phyloP scores from a whole-genome alignment of 23 tunicate species.

The Styela clava region DNA sequence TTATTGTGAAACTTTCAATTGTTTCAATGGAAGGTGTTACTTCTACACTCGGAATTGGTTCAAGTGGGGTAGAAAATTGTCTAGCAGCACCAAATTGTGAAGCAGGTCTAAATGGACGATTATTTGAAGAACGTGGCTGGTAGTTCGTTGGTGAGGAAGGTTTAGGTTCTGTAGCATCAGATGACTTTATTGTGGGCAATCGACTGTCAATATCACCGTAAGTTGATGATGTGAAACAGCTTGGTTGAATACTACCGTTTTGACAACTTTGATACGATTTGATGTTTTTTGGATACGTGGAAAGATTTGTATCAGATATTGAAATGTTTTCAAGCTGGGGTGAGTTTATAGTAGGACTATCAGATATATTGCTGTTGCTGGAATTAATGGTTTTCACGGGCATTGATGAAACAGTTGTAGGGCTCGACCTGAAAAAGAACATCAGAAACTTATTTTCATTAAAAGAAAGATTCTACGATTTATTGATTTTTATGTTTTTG shows the following conservation, averaged over 20 bases:
- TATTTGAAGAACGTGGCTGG: not conserved
- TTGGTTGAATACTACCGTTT: not conserved
- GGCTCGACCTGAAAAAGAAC: too few species aligned
- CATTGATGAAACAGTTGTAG: not conserved
- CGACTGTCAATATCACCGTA: conserved; percentile 2
- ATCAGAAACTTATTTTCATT: too few species aligned
- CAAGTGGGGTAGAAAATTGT: not conserved
- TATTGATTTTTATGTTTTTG: too few species aligned
- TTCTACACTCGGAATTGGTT: not conserved
- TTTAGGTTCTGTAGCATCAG: not conserved
- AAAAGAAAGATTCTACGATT: too few species aligned
- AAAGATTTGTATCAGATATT: not conserved
- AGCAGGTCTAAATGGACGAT: not conserved
- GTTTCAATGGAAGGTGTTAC: not conserved
- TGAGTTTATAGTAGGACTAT: not conserved
- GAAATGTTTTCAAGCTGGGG: not conserved
- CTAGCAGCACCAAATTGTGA: not conserved
- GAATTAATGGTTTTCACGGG: not conserved
- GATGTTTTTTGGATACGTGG: not conserved
- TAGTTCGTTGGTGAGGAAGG: not conserved
- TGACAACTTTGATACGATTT: not conserved
- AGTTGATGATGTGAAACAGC: conserved; percentile 14
- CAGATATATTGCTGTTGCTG: not conserved
- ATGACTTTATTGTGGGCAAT: not conserved
- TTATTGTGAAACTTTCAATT: not conserved